Percentiles rank a stretch among this genome's conserved stretches.
These are phyloP conservation scores for Cossypha polioptera DNA, from an alignment of 2,797 vertebrate genomes.

Conservation along the genomic window DNA sequence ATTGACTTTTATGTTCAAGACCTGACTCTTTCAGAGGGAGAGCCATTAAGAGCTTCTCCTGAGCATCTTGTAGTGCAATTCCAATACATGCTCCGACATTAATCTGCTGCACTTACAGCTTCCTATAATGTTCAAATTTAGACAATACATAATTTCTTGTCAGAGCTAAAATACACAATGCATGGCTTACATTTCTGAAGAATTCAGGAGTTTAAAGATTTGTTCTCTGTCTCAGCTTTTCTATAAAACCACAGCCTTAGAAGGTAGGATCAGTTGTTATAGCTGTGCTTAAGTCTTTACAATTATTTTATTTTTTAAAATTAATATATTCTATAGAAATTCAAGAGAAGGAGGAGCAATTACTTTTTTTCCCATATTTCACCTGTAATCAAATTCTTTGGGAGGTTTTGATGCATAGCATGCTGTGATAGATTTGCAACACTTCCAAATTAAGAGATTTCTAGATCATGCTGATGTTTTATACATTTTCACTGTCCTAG, in stretches of 20 bases:
- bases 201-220: not conserved
- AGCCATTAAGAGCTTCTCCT: not conserved
- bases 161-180: not conserved
- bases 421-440: not conserved
- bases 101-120: not conserved
- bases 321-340: not conserved
- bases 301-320: not conserved
- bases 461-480: not conserved
- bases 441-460: not conserved
- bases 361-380: not conserved
- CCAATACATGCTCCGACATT: not conserved
- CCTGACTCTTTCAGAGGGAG: not conserved
- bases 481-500: not conserved
- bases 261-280: not conserved
- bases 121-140: not conserved
- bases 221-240: not conserved
- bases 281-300: not conserved
- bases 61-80: not conserved
- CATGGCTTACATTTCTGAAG: not conserved
- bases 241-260: not conserved
- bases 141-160: not conserved
- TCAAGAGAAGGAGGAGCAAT: rapidly evolving
- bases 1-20: not conserved
- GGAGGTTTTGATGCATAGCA: not conserved
- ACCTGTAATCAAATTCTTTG: not conserved